These are phyloP conservation scores for Bombus waltoni DNA, from an alignment of 1,140 invertebrate species.

Conservation along the genomic window DNA sequence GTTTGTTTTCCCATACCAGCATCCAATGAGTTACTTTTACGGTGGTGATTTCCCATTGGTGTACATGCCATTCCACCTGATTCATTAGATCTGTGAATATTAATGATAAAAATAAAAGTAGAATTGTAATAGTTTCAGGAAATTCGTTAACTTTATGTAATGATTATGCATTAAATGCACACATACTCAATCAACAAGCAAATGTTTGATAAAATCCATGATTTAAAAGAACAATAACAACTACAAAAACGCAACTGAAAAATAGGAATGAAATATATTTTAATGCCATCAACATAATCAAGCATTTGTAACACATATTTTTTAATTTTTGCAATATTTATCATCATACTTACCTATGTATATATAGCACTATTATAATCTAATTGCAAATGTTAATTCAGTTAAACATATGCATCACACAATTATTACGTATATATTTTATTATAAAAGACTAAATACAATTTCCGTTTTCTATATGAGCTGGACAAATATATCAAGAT, in stretches of 20 bases:
- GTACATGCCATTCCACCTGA: slow-evolving; percentile 70
- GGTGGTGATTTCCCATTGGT: slow-evolving; percentile 84
- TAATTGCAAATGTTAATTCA: slow-evolving; percentile 39
- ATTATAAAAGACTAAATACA: slow-evolving; percentile 26
- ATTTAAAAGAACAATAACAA: slow-evolving; percentile 32
- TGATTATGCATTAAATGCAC: slow-evolving; percentile 5
- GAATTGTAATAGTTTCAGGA: neutral
- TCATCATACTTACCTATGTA: slow-evolving; percentile 50
- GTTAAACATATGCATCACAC: slow-evolving; percentile 13
- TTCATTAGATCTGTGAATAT: slow-evolving; percentile 73
- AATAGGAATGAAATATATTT: slow-evolving; percentile 26
- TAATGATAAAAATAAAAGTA: neutral
- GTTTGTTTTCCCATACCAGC: slow-evolving; percentile 84
- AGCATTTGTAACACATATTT: slow-evolving; percentile 15
- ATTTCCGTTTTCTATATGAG: slow-evolving; percentile 23
- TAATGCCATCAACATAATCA: slow-evolving; percentile 27
- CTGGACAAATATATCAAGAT: slow-evolving; percentile 24
- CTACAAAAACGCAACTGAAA: neutral
- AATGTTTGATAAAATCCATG: neutral
- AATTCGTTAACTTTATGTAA: neutral
- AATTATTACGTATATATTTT: slow-evolving; percentile 22
- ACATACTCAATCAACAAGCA: slow-evolving; percentile 17
- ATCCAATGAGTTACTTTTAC: slow-evolving; percentile 92
- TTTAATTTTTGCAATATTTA: neutral
- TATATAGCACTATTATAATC: slow-evolving; percentile 8